A percentile compares a stretch with the other conserved stretches of the same genome.
phyloP scores from a whole-genome alignment of 2,113 vertebrate genomes.

The Chaetodon auriga region DNA sequence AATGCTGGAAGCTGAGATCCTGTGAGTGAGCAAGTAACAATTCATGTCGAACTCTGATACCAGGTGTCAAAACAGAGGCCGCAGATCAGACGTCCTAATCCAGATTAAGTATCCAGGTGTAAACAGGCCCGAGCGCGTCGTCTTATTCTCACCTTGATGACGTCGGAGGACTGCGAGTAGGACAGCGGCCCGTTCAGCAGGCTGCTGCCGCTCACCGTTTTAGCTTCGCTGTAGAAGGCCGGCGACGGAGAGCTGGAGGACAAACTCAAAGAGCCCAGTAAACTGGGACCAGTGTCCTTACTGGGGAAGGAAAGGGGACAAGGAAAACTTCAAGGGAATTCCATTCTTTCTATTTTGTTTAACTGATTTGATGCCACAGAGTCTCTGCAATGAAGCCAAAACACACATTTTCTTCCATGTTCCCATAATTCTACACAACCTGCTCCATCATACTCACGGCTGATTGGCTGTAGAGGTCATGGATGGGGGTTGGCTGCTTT shows the following conservation, averaged over 20 bases:
- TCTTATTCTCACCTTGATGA: conserved; percentile 85
- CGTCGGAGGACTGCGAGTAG: conserved; percentile 85
- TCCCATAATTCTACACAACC: background rate
- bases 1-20: too few species aligned
- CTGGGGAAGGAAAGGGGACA: conserved; percentile 66
- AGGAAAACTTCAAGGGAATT: too few species aligned
- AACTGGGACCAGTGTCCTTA: conserved; percentile 88
- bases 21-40: too few species aligned
- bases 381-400: background rate
- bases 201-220: conserved; percentile 79
- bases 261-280: conserved; percentile 87
- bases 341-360: too few species aligned
- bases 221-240: conserved; percentile 88
- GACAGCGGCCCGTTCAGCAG: conserved; percentile 90
- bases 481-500: conserved; percentile 84
- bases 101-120: background rate
- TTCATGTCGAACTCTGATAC: background rate
- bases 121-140: background rate
- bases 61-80: background rate
- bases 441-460: conserved; percentile 83
- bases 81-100: background rate
- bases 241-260: conserved; percentile 88
- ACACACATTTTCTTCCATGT: background rate
- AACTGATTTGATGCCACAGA: background rate
- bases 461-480: conserved; percentile 87